These are phyloP conservation scores for Synodontis membranacea DNA, from an alignment of 2,113 vertebrate genomes.

Conservation along the genomic window DNA sequence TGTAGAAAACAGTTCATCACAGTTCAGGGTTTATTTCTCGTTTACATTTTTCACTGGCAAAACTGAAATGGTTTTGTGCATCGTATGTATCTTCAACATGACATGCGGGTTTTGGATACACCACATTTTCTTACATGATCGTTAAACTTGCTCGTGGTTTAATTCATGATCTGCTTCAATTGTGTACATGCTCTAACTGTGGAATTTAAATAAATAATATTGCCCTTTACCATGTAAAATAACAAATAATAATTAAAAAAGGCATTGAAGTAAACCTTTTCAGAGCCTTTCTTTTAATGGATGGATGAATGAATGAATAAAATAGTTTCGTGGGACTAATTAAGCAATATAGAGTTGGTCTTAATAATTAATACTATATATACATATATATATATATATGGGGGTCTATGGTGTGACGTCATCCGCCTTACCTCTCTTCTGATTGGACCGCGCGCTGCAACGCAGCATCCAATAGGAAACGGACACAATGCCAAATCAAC, in stretches of 20 bases:
- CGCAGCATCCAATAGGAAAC: constrained; percentile 54
- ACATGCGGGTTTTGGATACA: not conserved
- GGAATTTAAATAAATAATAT: constrained; percentile 1
- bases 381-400: too few relatives aligned
- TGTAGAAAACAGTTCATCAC: constrained; percentile 34
- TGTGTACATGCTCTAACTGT: constrained; percentile 34
- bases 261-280: not conserved
- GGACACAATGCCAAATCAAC: constrained; percentile 53
- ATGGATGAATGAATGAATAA: not conserved
- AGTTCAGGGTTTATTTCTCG: constrained; percentile 41
- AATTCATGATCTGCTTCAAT: constrained; percentile 53
- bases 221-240: constrained; percentile 15
- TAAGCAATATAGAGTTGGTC: not conserved
- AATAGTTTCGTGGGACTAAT: not conserved
- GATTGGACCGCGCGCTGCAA: not conserved
- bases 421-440: not conserved
- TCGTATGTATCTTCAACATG: not conserved
- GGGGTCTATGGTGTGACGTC: constrained; percentile 38
- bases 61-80: constrained; percentile 16
- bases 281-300: not conserved
- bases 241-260: not conserved
- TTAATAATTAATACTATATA: not conserved
- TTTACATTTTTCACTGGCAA: constrained; percentile 34
- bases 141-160: not conserved
- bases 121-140: not conserved